phyloP scores from a whole-genome alignment of 2,113 vertebrate species.

The Jacana jacana region DNA sequence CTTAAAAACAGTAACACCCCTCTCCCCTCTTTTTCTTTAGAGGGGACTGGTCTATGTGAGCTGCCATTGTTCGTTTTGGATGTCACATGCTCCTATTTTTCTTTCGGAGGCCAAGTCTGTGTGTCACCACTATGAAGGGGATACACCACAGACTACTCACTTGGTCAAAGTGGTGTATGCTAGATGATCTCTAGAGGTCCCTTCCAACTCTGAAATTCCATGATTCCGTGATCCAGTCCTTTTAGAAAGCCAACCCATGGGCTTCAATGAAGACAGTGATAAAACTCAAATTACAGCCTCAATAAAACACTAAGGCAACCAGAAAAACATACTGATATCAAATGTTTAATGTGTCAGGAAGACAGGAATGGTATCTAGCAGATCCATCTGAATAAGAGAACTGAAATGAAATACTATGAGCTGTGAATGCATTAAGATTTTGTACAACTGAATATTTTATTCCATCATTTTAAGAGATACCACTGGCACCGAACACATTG shows the following conservation, averaged over 20 bases:
- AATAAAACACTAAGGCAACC: background rate
- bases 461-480: background rate
- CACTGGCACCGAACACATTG: background rate
- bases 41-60: background rate
- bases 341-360: background rate
- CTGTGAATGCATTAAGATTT: background rate
- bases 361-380: background rate
- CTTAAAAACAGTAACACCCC: background rate
- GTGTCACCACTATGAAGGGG: background rate
- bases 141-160: background rate
- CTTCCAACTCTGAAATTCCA: too few relatives aligned
- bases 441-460: background rate
- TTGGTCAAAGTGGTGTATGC: rapidly evolving
- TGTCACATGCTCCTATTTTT: rapidly evolving
- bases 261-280: background rate
- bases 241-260: background rate
- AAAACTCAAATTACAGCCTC: background rate
- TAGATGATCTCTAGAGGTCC: too few relatives aligned
- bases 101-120: rapidly evolving
- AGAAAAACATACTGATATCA: background rate
- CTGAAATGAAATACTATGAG: background rate
- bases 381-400: background rate
- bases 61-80: background rate
- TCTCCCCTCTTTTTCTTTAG: background rate
- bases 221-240: background rate